These are phyloP conservation scores for Engystomops pustulosus DNA, from an alignment of 2,113 vertebrate genomes.

Conservation along the genomic window DNA sequence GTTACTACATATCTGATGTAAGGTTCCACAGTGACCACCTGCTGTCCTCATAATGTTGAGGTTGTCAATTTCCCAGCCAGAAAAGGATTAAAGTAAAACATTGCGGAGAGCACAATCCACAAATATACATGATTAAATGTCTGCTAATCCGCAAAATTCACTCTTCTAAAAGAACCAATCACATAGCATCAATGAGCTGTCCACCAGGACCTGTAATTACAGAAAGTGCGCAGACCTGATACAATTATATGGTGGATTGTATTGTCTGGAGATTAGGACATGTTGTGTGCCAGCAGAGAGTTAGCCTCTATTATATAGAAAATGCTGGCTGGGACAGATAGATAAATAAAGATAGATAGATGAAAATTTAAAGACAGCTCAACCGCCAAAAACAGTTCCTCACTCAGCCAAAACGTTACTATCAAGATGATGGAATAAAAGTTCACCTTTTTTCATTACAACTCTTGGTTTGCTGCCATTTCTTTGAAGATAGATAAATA, in stretches of 20 bases:
- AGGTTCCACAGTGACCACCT: neutral
- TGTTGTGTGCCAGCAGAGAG: too few species aligned
- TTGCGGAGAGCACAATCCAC: neutral
- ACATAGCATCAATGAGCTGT: neutral
- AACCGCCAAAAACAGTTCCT: too few species aligned
- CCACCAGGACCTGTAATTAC: slow-evolving; percentile 14
- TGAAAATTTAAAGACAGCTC: too few species aligned
- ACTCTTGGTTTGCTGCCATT: too few species aligned
- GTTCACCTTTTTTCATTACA: too few species aligned
- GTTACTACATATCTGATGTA: neutral
- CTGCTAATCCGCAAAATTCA: slow-evolving; percentile 36
- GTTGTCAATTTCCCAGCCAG: slow-evolving; percentile 2
- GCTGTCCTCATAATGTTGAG: neutral
- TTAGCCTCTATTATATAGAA: too few species aligned
- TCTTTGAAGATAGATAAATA: too few species aligned
- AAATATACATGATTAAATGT: slow-evolving; percentile 46
- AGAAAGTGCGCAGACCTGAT: slow-evolving; percentile 31
- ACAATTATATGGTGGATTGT: slow-evolving; percentile 29
- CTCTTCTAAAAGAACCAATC: slow-evolving; percentile 20
- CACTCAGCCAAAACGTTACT: too few species aligned
- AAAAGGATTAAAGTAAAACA: slow-evolving; percentile 39
- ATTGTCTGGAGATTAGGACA: slow-evolving; percentile 24
- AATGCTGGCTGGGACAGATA: too few species aligned
- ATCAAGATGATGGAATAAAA: too few species aligned
- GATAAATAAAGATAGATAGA: too few species aligned